phyloP scores from a whole-genome alignment of 2,888 invertebrate genomes.

The Agrenia bidenticulata region DNA sequence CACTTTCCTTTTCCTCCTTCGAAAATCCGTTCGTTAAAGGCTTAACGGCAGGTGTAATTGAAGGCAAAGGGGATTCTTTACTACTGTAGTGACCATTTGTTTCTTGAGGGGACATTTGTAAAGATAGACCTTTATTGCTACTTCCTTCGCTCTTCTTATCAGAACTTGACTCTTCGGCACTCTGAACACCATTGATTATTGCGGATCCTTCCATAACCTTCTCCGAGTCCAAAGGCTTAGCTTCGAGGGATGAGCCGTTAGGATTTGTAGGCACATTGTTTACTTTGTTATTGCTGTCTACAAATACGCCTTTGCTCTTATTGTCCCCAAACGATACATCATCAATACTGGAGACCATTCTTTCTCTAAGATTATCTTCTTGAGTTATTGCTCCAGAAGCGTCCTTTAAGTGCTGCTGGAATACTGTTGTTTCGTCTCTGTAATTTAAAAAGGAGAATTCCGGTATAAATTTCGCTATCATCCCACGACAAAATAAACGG shows the following conservation, averaged over 20 bases:
- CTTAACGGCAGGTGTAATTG: background rate
- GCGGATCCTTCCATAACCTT: background rate
- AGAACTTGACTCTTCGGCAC: background rate
- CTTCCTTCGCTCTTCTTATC: background rate
- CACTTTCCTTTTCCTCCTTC: background rate
- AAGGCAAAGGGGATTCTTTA: no score
- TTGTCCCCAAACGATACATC: slow-evolving; percentile 32
- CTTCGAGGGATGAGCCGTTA: background rate
- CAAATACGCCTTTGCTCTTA: background rate
- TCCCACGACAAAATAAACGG: no score
- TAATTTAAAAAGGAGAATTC: no score
- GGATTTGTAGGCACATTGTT: background rate
- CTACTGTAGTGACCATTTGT: no score
- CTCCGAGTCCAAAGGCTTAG: background rate
- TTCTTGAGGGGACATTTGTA: no score
- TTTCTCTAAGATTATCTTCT: slow-evolving; percentile 38
- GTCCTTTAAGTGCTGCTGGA: slow-evolving; percentile 36
- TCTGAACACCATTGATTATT: background rate
- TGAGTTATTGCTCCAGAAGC: slow-evolving; percentile 23
- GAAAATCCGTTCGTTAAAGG: slow-evolving; percentile 1
- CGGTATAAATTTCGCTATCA: no score
- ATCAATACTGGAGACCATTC: slow-evolving; percentile 48
- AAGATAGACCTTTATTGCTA: no score
- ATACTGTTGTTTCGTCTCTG: slow-evolving; percentile 39
- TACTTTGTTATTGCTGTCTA: background rate